phyloP scores from a whole-genome alignment of 2,797 vertebrate species.

The Telmatherina bonti region DNA sequence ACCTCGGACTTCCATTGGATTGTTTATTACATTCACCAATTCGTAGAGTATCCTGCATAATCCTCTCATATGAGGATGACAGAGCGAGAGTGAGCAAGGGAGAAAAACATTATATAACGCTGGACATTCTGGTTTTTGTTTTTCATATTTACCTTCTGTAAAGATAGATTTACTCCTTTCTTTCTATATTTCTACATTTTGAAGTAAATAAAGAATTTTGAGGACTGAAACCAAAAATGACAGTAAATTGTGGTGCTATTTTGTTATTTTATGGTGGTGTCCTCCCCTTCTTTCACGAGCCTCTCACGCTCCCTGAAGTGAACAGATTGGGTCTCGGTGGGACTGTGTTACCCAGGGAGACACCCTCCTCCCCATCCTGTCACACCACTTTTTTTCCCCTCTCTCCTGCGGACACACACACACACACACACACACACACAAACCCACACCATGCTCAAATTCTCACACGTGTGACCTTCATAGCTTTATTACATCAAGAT shows the following conservation, averaged over 20 bases:
- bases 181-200: not conserved
- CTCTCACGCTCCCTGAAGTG: conserved; percentile 73
- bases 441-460: conserved; percentile 41
- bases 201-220: not conserved
- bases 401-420: conserved; percentile 49
- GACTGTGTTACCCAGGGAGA: conserved; percentile 85
- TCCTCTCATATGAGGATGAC: conserved; percentile 82
- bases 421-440: conserved; percentile 19
- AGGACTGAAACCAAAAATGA: not conserved
- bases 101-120: conserved; percentile 76
- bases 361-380: conserved; percentile 79
- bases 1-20: conserved; percentile 57
- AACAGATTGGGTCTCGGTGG: conserved; percentile 90
- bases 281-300: conserved; percentile 25
- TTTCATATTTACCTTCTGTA: conserved; percentile 26
- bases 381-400: conserved; percentile 49
- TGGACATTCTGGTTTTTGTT: conserved; percentile 47
- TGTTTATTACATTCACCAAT: conserved; percentile 75
- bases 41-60: conserved; percentile 74
- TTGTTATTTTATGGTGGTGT: conserved; percentile 43
- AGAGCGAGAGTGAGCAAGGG: conserved; percentile 35
- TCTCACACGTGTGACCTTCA: conserved; percentile 67
- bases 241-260: conserved; percentile 23
- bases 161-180: conserved; percentile 11
- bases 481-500: conserved; percentile 37